Conservation (phyloP, 2,797 vertebrate genomes). For the Rousettus madagascariensis region DNA sequence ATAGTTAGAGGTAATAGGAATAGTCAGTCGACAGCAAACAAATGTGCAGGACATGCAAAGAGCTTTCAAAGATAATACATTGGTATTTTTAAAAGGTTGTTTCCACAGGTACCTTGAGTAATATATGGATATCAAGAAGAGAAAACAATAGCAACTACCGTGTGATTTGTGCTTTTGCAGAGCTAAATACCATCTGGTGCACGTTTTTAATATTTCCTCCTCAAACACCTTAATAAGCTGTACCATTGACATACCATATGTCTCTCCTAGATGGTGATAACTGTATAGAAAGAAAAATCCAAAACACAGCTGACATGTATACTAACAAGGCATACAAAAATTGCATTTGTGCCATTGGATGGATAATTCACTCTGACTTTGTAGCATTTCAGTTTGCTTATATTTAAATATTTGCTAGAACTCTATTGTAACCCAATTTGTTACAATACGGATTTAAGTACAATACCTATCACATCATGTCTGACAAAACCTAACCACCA, state of each 20-base stretch:
- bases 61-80: background rate
- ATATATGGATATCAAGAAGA: slow-evolving; percentile 25
- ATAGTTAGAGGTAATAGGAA: background rate
- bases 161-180: slow-evolving; percentile 56
- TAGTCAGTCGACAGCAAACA: background rate
- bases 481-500: background rate
- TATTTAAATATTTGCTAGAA: background rate
- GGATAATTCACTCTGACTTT: background rate
- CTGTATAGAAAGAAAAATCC: slow-evolving; percentile 2
- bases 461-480: background rate
- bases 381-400: background rate
- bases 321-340: slow-evolving; percentile 55
- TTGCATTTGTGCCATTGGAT: background rate
- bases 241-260: slow-evolving; percentile 54
- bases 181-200: slow-evolving; percentile 72
- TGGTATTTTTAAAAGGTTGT: slow-evolving; percentile 22
- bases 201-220: slow-evolving; percentile 73
- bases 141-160: slow-evolving; percentile 50
- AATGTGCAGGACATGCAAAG: background rate
- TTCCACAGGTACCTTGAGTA: slow-evolving; percentile 25
- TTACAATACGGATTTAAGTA: background rate
- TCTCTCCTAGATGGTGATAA: slow-evolving; percentile 55
- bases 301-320: slow-evolving; percentile 43
- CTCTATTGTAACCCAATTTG: background rate
- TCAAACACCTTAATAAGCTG: slow-evolving; percentile 64